Percentiles rank a stretch among this genome's conserved stretches.
Conservation (phyloP, 2,888 invertebrate genomes). For the Aspidiotus rigidus region DNA sequence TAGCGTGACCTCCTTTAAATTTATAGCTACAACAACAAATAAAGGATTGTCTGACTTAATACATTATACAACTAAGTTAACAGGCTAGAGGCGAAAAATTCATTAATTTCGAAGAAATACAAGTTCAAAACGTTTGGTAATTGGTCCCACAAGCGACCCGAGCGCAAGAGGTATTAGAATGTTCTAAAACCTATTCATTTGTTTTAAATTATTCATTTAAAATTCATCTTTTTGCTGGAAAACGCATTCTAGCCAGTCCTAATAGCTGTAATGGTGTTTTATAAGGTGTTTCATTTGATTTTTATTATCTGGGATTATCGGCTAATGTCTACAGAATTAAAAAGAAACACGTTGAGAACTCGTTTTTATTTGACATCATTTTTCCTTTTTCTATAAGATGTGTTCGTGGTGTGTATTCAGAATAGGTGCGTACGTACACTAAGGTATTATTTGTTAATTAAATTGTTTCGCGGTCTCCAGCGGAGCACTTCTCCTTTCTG, state of each 20-base stretch:
- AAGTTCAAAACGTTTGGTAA: constrained; percentile 30
- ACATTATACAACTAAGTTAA: constrained; percentile 34
- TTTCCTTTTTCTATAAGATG: no score
- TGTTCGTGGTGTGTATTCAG: no score
- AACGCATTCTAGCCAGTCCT: constrained; percentile 24
- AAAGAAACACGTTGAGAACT: background rate
- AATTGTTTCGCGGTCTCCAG: no score
- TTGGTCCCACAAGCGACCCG: constrained; percentile 29
- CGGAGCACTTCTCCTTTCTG: no score
- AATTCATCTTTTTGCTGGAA: constrained; percentile 17
- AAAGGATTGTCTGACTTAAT: constrained; percentile 34
- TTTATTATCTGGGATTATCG: constrained; percentile 32
- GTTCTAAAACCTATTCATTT: constrained; percentile 30
- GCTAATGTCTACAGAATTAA: constrained; percentile 19
- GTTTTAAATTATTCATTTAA: constrained; percentile 25
- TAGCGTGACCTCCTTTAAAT: constrained; percentile 33
- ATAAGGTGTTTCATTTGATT: constrained; percentile 33
- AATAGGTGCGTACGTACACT: no score
- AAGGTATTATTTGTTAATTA: no score
- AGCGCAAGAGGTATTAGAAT: constrained; percentile 13
- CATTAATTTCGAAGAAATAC: constrained; percentile 30
- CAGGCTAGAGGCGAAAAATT: constrained; percentile 32
- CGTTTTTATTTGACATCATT: background rate
- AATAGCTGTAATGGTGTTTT: constrained; percentile 34
- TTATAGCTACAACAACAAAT: constrained; percentile 34